Evolutionary conservation across 1,140 invertebrate genomes (phyloP).

Genomic region (Batillaria attramentaria): DNA sequence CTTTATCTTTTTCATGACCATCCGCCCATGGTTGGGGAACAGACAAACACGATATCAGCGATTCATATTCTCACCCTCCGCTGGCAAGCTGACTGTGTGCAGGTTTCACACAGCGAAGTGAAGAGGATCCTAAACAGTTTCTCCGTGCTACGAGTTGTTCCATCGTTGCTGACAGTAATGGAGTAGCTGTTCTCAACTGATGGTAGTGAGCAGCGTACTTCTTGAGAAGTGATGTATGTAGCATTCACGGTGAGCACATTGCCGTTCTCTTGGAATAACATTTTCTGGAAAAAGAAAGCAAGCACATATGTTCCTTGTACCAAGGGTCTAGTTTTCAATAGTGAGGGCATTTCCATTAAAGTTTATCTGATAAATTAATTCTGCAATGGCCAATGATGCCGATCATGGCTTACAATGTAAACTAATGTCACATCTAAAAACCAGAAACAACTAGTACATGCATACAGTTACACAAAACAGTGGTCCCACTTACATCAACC

Average conservation of each 20-base stretch:
- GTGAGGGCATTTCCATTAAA: too few relatives aligned
- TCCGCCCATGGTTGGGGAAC: not conserved
- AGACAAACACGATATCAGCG: not conserved
- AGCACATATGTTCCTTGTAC: too few relatives aligned
- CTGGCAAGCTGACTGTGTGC: constrained; percentile 38
- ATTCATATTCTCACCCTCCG: constrained; percentile 39
- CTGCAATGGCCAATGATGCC: too few relatives aligned
- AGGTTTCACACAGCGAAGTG: constrained; percentile 49
- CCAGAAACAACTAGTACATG: too few relatives aligned
- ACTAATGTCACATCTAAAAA: too few relatives aligned
- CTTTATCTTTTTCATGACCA: not conserved
- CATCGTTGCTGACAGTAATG: constrained; percentile 46
- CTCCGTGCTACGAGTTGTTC: constrained; percentile 25
- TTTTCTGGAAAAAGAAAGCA: not conserved
- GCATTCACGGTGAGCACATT: constrained; percentile 37
- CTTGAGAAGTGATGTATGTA: constrained; percentile 41
- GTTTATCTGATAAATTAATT: too few relatives aligned
- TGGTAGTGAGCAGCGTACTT: constrained; percentile 38
- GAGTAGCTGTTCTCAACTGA: constrained; percentile 24
- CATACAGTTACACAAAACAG: not conserved
- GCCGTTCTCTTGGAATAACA: constrained; percentile 29
- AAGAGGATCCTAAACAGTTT: constrained; percentile 41
- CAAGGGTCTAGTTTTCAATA: too few relatives aligned
- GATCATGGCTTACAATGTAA: too few relatives aligned
- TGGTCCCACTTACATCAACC: constrained; percentile 39